Base-by-base conservation (phyloP, 1,140 invertebrate species). In the Lucilia sericata region DNA sequence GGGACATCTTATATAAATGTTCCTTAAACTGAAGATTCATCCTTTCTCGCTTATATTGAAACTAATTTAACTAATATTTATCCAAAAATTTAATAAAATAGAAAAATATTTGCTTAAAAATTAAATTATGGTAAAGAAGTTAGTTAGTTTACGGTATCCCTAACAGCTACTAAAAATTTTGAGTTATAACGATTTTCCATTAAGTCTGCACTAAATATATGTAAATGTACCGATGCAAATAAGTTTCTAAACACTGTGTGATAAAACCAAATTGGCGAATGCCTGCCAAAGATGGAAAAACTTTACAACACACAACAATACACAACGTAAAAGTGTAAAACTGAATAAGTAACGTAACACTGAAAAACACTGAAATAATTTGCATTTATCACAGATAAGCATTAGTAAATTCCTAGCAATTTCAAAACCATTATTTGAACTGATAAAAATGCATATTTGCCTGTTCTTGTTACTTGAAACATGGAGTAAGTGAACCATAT, bases 391-490 rank as follows among this genome's bases (percentile, higher is more conserved):
- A 70, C 19, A 70, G 60, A 70, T 70, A 70, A 70, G 60, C 19
- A 70, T 70, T 70, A 70, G 60, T 21, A 70, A 70, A 70, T 70
- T 70, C 60, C 60, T 70, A 21, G 17, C 60, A 70, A 70, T 70
- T 70, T 70, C 60, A 70, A 70, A 70, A 70, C 60, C 60, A 70
- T 70, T 70, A 70, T 70, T 70, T 19, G 60, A 25, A 70, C 60
- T 70, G 60, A 70, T 70, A 70, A 70, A 55, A 55, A 55, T 55
- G 51, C 17, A 55, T 55, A 12, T 55, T 10, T 55, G 42, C 10
- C 42, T 42, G 51, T 55, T 55, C 13, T n/a, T 55, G 51, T 55
- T 17, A 55, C 51, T 17, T 55, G 51, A 55, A 30, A 55, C 51
- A 55, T n/a, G 17, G 17, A 55, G 17, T 55, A 42, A 42, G 42